Percentiles rank a stretch among this genome's conserved stretches.
These are phyloP conservation scores for Rotaria macrura DNA, from an alignment of 2,888 invertebrate genomes.

Conservation along the genomic window DNA sequence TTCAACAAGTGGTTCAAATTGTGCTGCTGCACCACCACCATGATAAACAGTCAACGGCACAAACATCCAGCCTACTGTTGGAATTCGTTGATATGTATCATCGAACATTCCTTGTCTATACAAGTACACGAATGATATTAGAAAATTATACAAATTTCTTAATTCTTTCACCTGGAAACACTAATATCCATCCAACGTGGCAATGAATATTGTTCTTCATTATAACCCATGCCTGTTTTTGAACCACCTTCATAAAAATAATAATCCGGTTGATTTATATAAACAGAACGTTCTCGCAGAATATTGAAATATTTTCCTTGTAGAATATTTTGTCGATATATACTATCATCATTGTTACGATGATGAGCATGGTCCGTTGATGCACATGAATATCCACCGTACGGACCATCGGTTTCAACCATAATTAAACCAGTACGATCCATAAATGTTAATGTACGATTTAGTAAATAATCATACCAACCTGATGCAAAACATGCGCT, in stretches of 20 bases:
- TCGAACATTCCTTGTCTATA: constrained; percentile 37
- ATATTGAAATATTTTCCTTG: constrained; percentile 33
- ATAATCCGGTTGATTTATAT: constrained; percentile 37
- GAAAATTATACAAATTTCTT: no score
- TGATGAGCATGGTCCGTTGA: constrained; percentile 36
- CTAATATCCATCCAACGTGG: constrained; percentile 37
- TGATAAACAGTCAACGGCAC: constrained; percentile 36
- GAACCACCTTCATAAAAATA: constrained; percentile 37
- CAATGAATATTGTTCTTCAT: constrained; percentile 37
- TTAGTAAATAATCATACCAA: constrained; percentile 36
- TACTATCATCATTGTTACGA: constrained; percentile 31
- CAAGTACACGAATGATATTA: no score
- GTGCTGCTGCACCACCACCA: constrained; percentile 35
- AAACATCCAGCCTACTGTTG: constrained; percentile 37
- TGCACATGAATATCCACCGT: constrained; percentile 35
- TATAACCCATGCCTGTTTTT: constrained; percentile 37
- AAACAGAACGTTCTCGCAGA: constrained; percentile 32
- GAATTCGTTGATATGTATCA: constrained; percentile 35
- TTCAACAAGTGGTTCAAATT: constrained; percentile 36
- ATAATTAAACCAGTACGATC: constrained; percentile 32
- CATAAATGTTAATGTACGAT: constrained; percentile 32
- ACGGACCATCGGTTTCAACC: constrained; percentile 35
- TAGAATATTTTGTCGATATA: constrained; percentile 35
- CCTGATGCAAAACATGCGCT: constrained; percentile 36
- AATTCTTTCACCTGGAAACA: constrained; percentile 16